These are phyloP conservation scores for Diachasmimorpha longicaudata DNA, from an alignment of 1,140 invertebrate genomes.

Conservation along the genomic window DNA sequence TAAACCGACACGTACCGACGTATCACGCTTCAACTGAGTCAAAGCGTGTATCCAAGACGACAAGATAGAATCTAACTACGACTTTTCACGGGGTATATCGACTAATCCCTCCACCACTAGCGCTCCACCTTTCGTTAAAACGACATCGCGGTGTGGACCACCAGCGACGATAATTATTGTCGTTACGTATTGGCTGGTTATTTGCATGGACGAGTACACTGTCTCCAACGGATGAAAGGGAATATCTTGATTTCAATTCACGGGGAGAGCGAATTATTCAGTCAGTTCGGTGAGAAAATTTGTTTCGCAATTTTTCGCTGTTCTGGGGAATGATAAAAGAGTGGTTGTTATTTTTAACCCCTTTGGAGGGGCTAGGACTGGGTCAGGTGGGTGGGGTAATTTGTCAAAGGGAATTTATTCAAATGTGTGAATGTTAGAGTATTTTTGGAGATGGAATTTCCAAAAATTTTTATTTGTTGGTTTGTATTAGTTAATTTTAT, in stretches of 20 bases:
- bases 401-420: no score
- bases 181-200: not conserved
- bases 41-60: slow-evolving; percentile 10
- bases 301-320: not conserved
- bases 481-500: no score
- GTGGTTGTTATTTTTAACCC: not conserved
- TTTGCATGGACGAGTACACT: not conserved
- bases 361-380: not conserved
- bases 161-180: slow-evolving; percentile 30
- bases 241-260: not conserved
- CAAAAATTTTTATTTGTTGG: no score
- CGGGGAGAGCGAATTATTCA: not conserved
- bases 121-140: slow-evolving; percentile 11
- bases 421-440: no score
- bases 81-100: not conserved
- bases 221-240: not conserved
- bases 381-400: no score
- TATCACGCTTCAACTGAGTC: slow-evolving; percentile 12
- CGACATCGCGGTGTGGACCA: slow-evolving; percentile 24
- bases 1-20: slow-evolving; percentile 8
- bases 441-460: no score
- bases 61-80: slow-evolving; percentile 9
- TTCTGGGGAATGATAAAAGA: not conserved
- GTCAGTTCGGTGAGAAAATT: not conserved
- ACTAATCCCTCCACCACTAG: not conserved